phyloP scores from a whole-genome alignment of 2,888 invertebrate species.

The Volucella zonaria region DNA sequence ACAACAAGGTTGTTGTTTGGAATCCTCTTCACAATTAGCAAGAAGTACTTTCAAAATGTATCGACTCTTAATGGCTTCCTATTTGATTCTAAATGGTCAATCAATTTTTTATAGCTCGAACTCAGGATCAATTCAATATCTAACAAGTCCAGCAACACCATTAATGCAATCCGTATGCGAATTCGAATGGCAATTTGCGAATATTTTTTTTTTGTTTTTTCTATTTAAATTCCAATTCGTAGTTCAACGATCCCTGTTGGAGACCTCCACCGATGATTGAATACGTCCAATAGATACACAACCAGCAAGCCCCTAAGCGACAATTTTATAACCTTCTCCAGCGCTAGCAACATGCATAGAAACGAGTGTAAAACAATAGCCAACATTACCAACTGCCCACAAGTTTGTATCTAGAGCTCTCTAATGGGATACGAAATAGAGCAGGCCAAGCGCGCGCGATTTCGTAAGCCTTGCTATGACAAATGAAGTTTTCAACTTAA shows the following conservation, averaged over 20 bases:
- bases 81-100: neutral
- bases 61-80: neutral
- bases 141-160: slow-evolving; percentile 42
- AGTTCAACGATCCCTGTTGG: slow-evolving; percentile 53
- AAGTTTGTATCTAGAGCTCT: slow-evolving; percentile 10
- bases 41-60: neutral
- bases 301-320: slow-evolving; percentile 39
- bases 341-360: neutral
- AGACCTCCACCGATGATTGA: slow-evolving; percentile 30
- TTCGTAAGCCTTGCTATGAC: slow-evolving; percentile 65
- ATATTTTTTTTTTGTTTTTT: neutral
- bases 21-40: neutral
- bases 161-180: neutral
- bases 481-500: slow-evolving; percentile 50
- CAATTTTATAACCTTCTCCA: slow-evolving; percentile 55
- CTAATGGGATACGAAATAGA: slow-evolving; percentile 48
- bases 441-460: slow-evolving; percentile 55
- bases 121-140: neutral
- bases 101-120: neutral
- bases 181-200: slow-evolving; percentile 17
- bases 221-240: neutral
- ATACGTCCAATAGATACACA: slow-evolving; percentile 6
- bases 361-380: slow-evolving; percentile 49
- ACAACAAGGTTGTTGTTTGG: no score
- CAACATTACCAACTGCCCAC: slow-evolving; percentile 35